phyloP scores from a whole-genome alignment of 2,797 vertebrate species.

The Delichon dasypus region DNA sequence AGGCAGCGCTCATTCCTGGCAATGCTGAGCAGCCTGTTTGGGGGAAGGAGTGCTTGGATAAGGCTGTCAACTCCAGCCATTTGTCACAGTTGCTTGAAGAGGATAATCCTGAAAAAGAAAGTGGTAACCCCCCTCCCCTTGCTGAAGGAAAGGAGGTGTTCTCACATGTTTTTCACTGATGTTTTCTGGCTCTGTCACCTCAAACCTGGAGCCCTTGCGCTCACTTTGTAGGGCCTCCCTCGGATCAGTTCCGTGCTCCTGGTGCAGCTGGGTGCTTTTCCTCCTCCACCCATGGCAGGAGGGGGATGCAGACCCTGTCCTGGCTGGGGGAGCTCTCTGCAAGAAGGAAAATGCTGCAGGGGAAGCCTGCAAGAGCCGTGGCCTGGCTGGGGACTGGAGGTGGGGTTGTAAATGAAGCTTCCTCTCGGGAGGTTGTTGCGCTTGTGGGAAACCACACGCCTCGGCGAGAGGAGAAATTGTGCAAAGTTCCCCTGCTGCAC shows the following conservation, averaged over 20 bases:
- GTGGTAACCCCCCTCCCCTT: background rate
- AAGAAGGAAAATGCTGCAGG: background rate
- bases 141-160: background rate
- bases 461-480: background rate
- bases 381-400: background rate
- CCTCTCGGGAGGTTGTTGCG: background rate
- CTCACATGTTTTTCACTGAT: background rate
- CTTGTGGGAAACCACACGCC: background rate
- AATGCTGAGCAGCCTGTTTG: background rate
- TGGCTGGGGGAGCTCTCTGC: background rate
- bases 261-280: background rate
- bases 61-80: accelerated
- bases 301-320: background rate
- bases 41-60: background rate
- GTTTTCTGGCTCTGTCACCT: background rate
- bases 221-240: background rate
- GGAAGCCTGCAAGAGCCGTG: background rate
- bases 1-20: background rate
- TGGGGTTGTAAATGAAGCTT: background rate
- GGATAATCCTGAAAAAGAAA: background rate
- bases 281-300: background rate
- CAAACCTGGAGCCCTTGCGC: background rate
- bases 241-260: background rate
- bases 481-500: background rate
- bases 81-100: background rate